A percentile compares a stretch with the other conserved stretches of the same genome.
phyloP scores from a whole-genome alignment of 2,888 invertebrate genomes.

The Agrochola lota region DNA sequence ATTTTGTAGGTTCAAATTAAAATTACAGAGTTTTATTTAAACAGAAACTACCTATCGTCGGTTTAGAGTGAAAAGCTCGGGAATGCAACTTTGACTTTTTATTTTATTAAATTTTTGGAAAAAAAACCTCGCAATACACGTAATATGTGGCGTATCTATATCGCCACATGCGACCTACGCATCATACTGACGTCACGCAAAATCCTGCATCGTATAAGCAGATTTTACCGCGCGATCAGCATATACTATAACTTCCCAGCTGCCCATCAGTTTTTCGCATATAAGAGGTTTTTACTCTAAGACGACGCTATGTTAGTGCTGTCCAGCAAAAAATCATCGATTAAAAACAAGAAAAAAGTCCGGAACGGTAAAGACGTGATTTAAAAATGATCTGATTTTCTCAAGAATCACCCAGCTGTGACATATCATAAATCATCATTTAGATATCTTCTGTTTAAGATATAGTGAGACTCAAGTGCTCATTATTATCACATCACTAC shows the following conservation, averaged over 20 bases:
- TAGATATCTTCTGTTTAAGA: not conserved
- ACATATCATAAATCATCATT: conserved; percentile 16
- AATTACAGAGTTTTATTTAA: not conserved
- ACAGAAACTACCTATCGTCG: not conserved
- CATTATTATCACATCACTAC: conserved; percentile 27
- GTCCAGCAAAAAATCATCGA: not conserved
- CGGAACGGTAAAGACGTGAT: not conserved
- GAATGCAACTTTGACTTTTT: no score
- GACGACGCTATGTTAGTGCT: not conserved
- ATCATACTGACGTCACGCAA: no score
- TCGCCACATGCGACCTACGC: no score
- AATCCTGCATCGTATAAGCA: no score
- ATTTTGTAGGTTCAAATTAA: not conserved
- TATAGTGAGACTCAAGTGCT: conserved; percentile 30
- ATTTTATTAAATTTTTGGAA: no score
- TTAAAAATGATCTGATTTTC: conserved; percentile 15
- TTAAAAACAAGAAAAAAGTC: not conserved
- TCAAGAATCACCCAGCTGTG: not conserved
- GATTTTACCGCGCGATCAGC: no score
- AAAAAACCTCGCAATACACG: no score
- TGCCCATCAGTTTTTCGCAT: no score
- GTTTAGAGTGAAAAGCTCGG: no score
- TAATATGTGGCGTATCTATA: no score
- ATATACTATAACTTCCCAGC: no score
- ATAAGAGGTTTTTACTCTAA: no score